Percentiles rank a stretch among this genome's conserved stretches.
These are phyloP conservation scores for Nipponia nippon DNA, from an alignment of 2,113 vertebrate genomes.

Conservation along the genomic window DNA sequence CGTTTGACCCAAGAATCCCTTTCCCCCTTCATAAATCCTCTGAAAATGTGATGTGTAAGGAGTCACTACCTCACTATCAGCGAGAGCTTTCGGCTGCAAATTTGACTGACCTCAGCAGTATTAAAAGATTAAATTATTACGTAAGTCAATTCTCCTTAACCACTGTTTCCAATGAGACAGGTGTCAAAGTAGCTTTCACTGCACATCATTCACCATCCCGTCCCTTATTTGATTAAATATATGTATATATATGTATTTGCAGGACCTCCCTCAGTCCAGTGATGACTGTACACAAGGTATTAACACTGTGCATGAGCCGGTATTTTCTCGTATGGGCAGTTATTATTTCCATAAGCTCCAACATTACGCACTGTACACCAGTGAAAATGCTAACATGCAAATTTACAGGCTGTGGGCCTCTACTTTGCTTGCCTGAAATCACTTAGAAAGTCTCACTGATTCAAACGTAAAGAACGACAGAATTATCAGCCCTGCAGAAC, in stretches of 20 bases:
- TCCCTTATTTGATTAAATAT: background rate
- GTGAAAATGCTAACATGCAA: background rate
- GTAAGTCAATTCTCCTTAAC: constrained; percentile 27
- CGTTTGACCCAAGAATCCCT: background rate
- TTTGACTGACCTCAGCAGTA: background rate
- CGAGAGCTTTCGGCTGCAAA: background rate
- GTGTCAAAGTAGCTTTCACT: background rate
- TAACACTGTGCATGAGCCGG: background rate
- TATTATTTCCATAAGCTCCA: background rate
- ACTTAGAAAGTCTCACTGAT: background rate
- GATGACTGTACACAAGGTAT: background rate
- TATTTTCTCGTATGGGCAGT: background rate
- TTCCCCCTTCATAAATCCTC: background rate
- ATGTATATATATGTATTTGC: background rate
- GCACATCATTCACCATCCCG: background rate
- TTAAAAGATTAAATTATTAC: constrained; percentile 41
- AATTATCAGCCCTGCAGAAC: background rate
- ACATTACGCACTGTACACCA: background rate
- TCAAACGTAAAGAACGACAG: background rate
- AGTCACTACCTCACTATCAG: background rate
- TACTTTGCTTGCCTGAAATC: background rate
- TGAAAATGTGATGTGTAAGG: background rate
- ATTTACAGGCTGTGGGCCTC: background rate
- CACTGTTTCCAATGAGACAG: background rate
- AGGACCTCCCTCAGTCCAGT: background rate